Percentiles rank a stretch among this genome's conserved stretches.
These are phyloP conservation scores for Mohoua ochrocephala DNA, from an alignment of 2,113 vertebrate species.

Conservation along the genomic window DNA sequence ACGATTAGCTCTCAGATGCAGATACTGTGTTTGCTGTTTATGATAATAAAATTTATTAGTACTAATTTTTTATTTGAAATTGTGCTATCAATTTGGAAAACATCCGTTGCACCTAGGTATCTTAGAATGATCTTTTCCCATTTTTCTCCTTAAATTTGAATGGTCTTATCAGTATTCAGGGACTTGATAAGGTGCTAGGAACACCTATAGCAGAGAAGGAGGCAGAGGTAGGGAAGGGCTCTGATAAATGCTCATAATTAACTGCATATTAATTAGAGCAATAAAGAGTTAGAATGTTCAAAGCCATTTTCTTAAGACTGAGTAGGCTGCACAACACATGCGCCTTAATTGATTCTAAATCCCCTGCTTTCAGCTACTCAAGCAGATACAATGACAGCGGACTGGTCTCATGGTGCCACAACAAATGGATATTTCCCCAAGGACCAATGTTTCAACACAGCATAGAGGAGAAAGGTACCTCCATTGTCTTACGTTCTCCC, in stretches of 20 bases:
- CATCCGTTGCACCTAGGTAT: neutral
- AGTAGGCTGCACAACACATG: neutral
- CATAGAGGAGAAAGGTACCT: neutral
- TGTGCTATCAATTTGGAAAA: neutral
- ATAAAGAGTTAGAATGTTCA: neutral
- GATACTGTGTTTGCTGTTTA: neutral
- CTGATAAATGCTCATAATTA: neutral
- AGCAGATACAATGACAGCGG: neutral
- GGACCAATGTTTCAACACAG: neutral
- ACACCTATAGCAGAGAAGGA: neutral
- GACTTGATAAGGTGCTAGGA: neutral
- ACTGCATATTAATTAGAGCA: neutral
- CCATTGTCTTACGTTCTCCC: neutral
- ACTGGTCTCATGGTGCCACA: neutral
- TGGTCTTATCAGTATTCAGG: neutral
- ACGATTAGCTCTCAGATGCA: neutral
- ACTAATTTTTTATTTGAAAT: neutral
- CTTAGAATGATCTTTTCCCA: neutral
- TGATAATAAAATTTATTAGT: neutral
- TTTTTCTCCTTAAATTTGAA: neutral
- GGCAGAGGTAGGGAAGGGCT: neutral
- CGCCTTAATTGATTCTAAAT: neutral
- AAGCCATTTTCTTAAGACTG: neutral
- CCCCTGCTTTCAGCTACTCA: neutral
- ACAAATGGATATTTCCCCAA: neutral